Evolutionary conservation across 2,888 invertebrate species (phyloP).

Genomic region (Noctua pronuba): DNA sequence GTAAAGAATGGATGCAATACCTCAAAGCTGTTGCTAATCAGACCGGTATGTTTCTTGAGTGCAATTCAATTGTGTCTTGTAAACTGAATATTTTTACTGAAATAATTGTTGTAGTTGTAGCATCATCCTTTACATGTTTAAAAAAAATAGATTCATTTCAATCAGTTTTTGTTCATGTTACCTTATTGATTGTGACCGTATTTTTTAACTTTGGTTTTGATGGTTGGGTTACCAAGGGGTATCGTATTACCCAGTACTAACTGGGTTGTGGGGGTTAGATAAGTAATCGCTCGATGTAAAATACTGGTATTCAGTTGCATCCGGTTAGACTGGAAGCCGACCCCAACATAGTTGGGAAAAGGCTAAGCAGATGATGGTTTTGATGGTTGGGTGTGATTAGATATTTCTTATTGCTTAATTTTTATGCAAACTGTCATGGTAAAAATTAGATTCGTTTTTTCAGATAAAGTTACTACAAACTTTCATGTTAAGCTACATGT

Average conservation of each 20-base stretch:
- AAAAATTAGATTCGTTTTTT: neutral
- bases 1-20: constrained; percentile 96
- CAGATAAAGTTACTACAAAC: neutral
- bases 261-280: no score
- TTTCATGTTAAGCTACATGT: neutral
- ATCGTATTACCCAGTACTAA: no score
- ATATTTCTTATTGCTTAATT: neutral
- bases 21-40: constrained; percentile 93
- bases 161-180: neutral
- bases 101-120: neutral
- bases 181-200: no score
- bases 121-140: neutral
- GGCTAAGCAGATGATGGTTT: no score
- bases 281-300: no score
- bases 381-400: neutral
- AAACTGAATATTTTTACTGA: neutral
- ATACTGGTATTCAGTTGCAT: no score
- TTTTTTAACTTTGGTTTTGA: no score
- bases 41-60: constrained; percentile 88
- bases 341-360: no score
- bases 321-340: no score
- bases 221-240: no score
- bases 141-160: neutral
- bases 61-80: neutral
- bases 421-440: neutral